These are phyloP conservation scores for Cladopsammia gracilis DNA, from an alignment of 64 coral and sea anemone species.

Conservation along the genomic window DNA sequence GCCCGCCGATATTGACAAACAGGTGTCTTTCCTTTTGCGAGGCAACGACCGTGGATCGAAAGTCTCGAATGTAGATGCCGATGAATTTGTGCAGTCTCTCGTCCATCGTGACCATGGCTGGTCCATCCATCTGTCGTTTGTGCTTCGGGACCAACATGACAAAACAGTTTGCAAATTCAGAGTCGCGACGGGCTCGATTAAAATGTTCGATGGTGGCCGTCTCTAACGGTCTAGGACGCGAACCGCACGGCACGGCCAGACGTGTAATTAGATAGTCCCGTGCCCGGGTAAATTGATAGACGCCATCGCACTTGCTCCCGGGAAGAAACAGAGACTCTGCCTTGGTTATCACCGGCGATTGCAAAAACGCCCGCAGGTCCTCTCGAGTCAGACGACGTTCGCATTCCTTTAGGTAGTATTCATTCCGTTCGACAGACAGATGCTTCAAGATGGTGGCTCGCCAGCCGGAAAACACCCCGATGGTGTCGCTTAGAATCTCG, in stretches of 20 bases:
- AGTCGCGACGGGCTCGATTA: not conserved
- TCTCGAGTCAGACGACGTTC: not conserved
- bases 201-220: not conserved
- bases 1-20: not conserved
- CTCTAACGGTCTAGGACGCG: not conserved
- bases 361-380: not conserved
- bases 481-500: not conserved
- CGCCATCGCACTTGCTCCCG: not conserved
- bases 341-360: not conserved
- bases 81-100: not conserved
- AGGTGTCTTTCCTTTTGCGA: not conserved
- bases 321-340: not conserved
- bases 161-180: not conserved
- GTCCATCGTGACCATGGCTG: not conserved
- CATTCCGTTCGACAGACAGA: not conserved
- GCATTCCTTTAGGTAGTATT: not conserved
- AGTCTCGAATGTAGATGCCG: not conserved
- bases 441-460: not conserved
- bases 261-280: not conserved
- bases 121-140: not conserved
- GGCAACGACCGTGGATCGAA: not conserved
- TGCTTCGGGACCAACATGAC: not conserved
- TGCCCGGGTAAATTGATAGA: not conserved
- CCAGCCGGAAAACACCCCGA: not conserved
- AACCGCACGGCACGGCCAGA: not conserved